Evolutionary conservation across 2,888 invertebrate genomes (phyloP), one percentile per base, ranked within the genome.

Genomic region (Atethmia centrago): DNA sequence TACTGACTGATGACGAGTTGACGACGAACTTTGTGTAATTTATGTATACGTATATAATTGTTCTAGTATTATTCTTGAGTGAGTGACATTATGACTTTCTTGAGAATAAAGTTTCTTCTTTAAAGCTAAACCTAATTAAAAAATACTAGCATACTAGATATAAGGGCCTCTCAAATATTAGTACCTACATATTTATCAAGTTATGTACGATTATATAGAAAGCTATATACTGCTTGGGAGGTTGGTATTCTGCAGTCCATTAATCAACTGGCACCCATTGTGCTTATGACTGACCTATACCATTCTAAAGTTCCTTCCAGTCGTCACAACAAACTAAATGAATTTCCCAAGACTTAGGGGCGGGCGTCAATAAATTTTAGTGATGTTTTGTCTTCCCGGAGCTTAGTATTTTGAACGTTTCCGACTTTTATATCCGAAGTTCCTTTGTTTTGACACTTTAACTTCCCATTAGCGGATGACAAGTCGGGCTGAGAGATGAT

Each of bases 231-330:
- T 51, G 47, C 25, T 31, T 59, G 55, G 40, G 70, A 55, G 65
- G 64, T 71, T 74, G 82, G 68, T 71, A 74, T 82, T 82, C 59
- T 47, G 28, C 40, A 47, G 69, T 61, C 62, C 62, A 82, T 82
- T 82, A 82, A 82, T 82, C 76, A 76, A 83, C 71, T 56, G 70
- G n/a, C 51, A 63, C 45, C 68, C 62, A 69, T 82, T 81, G 78
- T 75, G 53, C 28, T 81, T 67, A 70, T 79, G 83, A 79, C 51
- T 79, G 79, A 74, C 75, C 76, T 79, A 62, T 79, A 71, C 45
- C 71, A 74, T 79, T 77, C 51, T 74, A 63, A 83, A 83, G 71
- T 74, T 70, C 69, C 76, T 61, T 69, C 45, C 47, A 62, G 64
- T 69, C 59, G 71, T 36, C 45, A 82, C 55, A 79, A 76, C 49